A percentile compares a stretch with the other conserved stretches of the same genome.
These are phyloP conservation scores for Papilio xuthus DNA, from an alignment of 1,140 invertebrate genomes.

Conservation along the genomic window DNA sequence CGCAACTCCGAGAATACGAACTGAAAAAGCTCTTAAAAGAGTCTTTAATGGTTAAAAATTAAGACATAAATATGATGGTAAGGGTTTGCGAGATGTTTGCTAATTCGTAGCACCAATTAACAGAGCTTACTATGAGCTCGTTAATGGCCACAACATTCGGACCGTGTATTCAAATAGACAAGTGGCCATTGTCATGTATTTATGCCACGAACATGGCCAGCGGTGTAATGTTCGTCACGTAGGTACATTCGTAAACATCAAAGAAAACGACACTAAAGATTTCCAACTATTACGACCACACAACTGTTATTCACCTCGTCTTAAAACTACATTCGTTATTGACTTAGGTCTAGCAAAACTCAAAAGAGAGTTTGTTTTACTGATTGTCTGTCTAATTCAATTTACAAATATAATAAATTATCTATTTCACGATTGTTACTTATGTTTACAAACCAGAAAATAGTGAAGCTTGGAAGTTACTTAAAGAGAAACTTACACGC, in stretches of 20 bases:
- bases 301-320: slow-evolving; percentile 41
- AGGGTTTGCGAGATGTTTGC: slow-evolving; percentile 53
- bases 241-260: slow-evolving; percentile 56
- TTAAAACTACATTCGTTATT: slow-evolving; percentile 47
- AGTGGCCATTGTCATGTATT: slow-evolving; percentile 62
- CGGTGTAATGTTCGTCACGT: slow-evolving; percentile 58
- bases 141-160: slow-evolving; percentile 50
- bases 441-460: not conserved
- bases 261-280: slow-evolving; percentile 54
- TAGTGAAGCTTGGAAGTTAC: not conserved
- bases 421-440: slow-evolving; percentile 12
- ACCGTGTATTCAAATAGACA: slow-evolving; percentile 55
- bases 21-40: slow-evolving; percentile 39
- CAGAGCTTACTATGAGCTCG: slow-evolving; percentile 39
- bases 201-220: slow-evolving; percentile 56
- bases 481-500: not conserved
- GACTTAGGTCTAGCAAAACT: slow-evolving; percentile 17
- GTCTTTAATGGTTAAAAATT: slow-evolving; percentile 54
- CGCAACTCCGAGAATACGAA: slow-evolving; percentile 17
- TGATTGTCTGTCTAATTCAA: slow-evolving; percentile 24
- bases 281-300: slow-evolving; percentile 51
- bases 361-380: slow-evolving; percentile 20
- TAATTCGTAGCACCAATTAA: slow-evolving; percentile 66
- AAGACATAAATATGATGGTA: slow-evolving; percentile 59
- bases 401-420: slow-evolving; percentile 29